Percentiles rank a stretch among this genome's conserved stretches.
Evolutionary conservation across 1,140 invertebrate genomes (phyloP).

Genomic region (Rhizoglyphus robini): DNA sequence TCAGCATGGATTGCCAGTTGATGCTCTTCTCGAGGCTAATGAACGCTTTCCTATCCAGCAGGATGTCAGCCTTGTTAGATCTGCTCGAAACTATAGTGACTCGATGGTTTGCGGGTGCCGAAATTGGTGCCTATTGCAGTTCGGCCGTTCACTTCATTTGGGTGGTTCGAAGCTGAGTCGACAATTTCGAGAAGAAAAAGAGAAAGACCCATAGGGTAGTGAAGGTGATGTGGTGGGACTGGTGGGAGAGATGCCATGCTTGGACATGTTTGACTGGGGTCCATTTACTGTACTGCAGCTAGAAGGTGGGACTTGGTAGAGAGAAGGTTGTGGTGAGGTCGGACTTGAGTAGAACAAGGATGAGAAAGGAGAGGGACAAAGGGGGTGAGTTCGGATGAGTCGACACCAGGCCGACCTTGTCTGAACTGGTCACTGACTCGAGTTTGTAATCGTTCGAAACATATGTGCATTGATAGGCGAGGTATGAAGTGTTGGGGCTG

Average conservation of each 20-base stretch:
- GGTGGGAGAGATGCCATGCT: neutral
- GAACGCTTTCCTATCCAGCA: constrained; percentile 12
- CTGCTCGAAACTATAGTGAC: neutral
- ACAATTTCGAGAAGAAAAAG: neutral
- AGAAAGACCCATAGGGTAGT: no score
- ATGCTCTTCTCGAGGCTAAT: constrained; percentile 11
- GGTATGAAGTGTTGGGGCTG: no score
- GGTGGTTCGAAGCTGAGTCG: neutral
- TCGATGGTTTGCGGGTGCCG: neutral
- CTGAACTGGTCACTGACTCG: no score
- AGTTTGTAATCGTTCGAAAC: no score
- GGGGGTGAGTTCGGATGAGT: no score
- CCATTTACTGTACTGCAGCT: neutral
- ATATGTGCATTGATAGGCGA: no score
- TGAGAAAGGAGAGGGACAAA: no score
- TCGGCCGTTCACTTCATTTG: neutral
- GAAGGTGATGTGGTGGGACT: no score
- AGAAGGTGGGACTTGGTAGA: neutral
- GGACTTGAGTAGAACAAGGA: no score
- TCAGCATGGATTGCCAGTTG: constrained; percentile 11
- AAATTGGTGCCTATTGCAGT: neutral
- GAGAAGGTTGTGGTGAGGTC: neutral
- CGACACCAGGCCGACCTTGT: no score
- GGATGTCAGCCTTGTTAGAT: neutral
- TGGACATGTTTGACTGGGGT: neutral